Conservation (phyloP, 1,140 invertebrate species). For the Helicoverpa zea region DNA sequence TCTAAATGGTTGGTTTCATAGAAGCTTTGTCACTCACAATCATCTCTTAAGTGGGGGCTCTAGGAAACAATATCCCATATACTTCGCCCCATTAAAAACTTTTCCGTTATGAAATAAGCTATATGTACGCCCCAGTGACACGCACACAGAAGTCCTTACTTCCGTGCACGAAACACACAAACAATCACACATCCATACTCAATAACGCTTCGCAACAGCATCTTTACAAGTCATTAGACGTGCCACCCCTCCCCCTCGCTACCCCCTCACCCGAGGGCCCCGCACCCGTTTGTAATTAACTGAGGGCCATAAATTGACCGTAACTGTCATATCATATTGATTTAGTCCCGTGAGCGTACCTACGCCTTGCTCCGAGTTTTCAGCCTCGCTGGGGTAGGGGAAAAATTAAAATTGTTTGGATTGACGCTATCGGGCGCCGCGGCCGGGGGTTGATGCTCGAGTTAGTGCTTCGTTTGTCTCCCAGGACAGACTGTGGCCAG, state of each 20-base stretch:
- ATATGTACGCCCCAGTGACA: conserved; percentile 1
- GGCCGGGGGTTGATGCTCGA: conserved; percentile 27
- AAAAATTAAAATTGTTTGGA: conserved; percentile 69
- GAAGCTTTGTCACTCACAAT: not conserved
- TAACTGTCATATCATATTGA: conserved; percentile 86
- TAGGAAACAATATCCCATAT: not conserved
- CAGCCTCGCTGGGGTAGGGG: conserved; percentile 51
- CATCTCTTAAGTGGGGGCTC: not conserved
- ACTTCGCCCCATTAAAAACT: conserved; percentile 11
- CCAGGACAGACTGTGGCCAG: not conserved
- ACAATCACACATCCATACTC: conserved; percentile 52
- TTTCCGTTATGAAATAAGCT: not conserved
- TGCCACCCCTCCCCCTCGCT: conserved; percentile 51
- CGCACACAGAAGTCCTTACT: not conserved
- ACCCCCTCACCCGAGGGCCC: conserved; percentile 48
- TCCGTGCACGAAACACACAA: conserved; percentile 33
- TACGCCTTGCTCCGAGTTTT: conserved; percentile 65
- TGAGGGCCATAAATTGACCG: conserved; percentile 84
- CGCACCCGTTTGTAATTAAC: conserved; percentile 81
- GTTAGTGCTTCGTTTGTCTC: conserved; percentile 2
- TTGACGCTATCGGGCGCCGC: conserved; percentile 54
- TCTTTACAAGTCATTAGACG: conserved; percentile 83
- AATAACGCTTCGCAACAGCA: conserved; percentile 66
- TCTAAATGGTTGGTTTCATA: too few relatives aligned
- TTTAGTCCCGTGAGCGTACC: conserved; percentile 76